These are phyloP conservation scores for Scaptomyza montana DNA, from an alignment of 1,140 invertebrate genomes.

Conservation along the genomic window DNA sequence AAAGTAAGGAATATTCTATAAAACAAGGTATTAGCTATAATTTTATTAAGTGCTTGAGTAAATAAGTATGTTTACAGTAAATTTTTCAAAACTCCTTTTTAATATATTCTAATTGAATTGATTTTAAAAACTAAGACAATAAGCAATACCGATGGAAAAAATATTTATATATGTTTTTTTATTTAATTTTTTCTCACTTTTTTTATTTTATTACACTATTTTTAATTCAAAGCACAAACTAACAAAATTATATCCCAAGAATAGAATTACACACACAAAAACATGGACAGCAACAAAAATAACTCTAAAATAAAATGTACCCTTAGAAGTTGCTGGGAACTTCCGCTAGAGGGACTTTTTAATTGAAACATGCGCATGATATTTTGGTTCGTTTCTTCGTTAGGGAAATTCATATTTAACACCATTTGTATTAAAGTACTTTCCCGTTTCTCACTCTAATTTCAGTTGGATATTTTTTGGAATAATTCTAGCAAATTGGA, in stretches of 20 bases:
- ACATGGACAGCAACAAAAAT: not conserved
- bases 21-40: too few relatives aligned
- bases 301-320: not conserved
- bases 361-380: slow-evolving; percentile 12
- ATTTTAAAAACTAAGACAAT: too few relatives aligned
- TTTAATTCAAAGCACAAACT: not conserved
- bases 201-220: too few relatives aligned
- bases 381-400: slow-evolving; percentile 42
- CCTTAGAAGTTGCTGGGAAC: slow-evolving; percentile 2
- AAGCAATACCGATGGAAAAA: too few relatives aligned
- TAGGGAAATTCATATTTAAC: slow-evolving; percentile 28
- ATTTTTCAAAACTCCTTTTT: too few relatives aligned
- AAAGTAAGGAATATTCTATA: too few relatives aligned
- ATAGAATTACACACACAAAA: not conserved
- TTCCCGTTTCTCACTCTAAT: slow-evolving; percentile 9
- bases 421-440: slow-evolving; percentile 15
- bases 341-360: slow-evolving; percentile 39
- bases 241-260: not conserved
- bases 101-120: too few relatives aligned
- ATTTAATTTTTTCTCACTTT: too few relatives aligned
- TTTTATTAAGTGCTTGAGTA: too few relatives aligned
- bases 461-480: slow-evolving; percentile 31
- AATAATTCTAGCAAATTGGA: slow-evolving; percentile 50
- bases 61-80: too few relatives aligned
- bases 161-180: too few relatives aligned